Base-by-base conservation (phyloP, 2,888 invertebrate genomes). In the Lasioglossum morio region DNA sequence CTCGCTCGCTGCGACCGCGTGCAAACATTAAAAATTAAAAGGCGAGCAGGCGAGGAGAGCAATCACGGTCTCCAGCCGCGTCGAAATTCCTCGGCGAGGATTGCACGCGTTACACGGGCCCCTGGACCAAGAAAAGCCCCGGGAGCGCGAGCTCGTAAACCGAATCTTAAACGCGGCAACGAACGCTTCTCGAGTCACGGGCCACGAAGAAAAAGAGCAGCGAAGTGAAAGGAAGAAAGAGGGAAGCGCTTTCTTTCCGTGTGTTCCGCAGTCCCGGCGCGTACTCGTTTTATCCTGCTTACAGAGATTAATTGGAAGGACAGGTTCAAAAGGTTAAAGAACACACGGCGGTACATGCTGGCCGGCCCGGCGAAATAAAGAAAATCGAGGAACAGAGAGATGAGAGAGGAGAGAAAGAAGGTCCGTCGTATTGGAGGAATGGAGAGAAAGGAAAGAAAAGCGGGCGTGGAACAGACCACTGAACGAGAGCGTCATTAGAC, bases 401-500 rank as follows among this genome's bases (percentile, higher is more conserved):
- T 43, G 72, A 66, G 53, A 14, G 60, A 23, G 23, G 40, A 30
- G 34, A 30, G 34, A 79, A 34, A 30, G 34, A 79, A 34, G 66
- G 30, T 63, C 30, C 63, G 16, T 7, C 63, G 16, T 1, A 16
- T 2, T 16, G 43, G 4, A 69, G 53, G 0, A 57, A 57, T 14
- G 30, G n/a, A 30, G 63, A 63, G 63, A 16, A 77, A 46, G 34
- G 76, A 73, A 79, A 72, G 81, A 69, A 85, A 80, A 76, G 72
- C 63, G 57, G 8, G 80, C 60, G 40, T 27, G 82, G 69, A 27
- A 87, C 79, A 80, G 82, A 77, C 81, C 84, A 70, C 77, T 79
- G 87, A 85, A 85, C 84, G 81, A 83, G 82, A 81, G 79, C 87
- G 83, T 86, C 84, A 88, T 88, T 88, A 88, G 85, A 78, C 77